These are phyloP conservation scores for Tonatia bakeri DNA, from an alignment of 2,113 vertebrate genomes.

Conservation along the genomic window DNA sequence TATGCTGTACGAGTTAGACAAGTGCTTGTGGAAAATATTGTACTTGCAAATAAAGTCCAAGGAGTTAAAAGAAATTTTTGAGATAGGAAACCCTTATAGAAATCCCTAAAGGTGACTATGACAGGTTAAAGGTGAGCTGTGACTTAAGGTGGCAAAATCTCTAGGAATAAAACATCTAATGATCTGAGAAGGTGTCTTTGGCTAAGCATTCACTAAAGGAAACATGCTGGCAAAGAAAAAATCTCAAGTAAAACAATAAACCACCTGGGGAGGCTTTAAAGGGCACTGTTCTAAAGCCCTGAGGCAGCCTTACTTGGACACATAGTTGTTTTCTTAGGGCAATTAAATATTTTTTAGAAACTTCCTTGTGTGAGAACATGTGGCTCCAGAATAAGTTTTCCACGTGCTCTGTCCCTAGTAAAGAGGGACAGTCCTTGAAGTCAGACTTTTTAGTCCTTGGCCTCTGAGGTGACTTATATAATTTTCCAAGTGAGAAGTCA, in stretches of 20 bases:
- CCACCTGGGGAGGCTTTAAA: background rate
- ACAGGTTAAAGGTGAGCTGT: background rate
- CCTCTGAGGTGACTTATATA: background rate
- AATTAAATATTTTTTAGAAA: background rate
- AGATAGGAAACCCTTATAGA: background rate
- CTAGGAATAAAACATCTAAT: background rate
- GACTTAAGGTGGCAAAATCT: background rate
- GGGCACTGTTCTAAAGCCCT: background rate
- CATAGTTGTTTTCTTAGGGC: background rate
- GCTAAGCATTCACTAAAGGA: background rate
- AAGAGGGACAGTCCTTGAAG: background rate
- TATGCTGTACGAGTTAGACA: conserved; percentile 28
- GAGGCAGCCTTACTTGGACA: background rate
- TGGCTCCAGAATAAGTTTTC: background rate
- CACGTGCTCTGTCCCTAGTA: background rate
- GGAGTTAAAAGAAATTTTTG: background rate
- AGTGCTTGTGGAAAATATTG: background rate
- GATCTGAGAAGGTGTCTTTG: background rate
- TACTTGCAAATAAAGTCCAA: conserved; percentile 54
- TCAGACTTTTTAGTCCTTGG: background rate
- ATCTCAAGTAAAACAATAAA: background rate
- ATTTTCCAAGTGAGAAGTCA: background rate
- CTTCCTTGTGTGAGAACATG: background rate
- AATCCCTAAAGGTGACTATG: background rate
- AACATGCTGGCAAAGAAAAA: background rate